Evolutionary conservation across 2,113 vertebrate genomes (phyloP), one percentile per base, ranked within the genome.

Genomic region (Upupa epops): DNA sequence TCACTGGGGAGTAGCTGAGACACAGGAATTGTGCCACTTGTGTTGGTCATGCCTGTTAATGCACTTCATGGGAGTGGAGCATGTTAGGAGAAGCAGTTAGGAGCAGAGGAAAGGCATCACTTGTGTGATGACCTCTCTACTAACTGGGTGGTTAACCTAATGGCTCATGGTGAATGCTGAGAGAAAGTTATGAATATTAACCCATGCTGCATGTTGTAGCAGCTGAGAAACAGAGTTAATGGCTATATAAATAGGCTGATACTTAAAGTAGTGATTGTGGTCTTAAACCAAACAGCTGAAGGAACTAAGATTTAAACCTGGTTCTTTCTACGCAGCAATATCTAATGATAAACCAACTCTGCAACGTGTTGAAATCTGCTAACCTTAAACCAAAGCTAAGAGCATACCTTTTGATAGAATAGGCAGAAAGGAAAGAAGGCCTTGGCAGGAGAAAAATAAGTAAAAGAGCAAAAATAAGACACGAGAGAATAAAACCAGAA

Each of bases 401-500:
- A 42, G 51, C 45, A n/a, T 52, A 45, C 12, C 45, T 94, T 86
- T 88, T 64, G 64, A 95, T 65, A 86, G 6, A 81, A 58, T 0
- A 83, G 51, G 26, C 51, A 91, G 79, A 68, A 86, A 78, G 64
- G 70, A 79, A 91, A 81, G 40, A 37, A 89, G 42, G 40, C 21
- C 46, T 82, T 93, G 90, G 94, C 79, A 95, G 83, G 52, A 89
- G 64, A 58, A 76, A 93, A 92, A 88, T 73, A 88, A 91, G 63
- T 90, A 61, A 76, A 90, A 82, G 79, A 28, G 51, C 61, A 70
- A 87, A 93, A 94, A 75, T 76, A 92, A 94, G 86, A 75, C 93
- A 66, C 65, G 17, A 34, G 94, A 85, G 92, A 93, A 77, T 90
- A 93, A 92, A 85, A 89, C 54, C 46, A 91, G 86, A 90, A 93